phyloP scores from a whole-genome alignment of 1,140 invertebrate species.

The Mactra quadrangularis region DNA sequence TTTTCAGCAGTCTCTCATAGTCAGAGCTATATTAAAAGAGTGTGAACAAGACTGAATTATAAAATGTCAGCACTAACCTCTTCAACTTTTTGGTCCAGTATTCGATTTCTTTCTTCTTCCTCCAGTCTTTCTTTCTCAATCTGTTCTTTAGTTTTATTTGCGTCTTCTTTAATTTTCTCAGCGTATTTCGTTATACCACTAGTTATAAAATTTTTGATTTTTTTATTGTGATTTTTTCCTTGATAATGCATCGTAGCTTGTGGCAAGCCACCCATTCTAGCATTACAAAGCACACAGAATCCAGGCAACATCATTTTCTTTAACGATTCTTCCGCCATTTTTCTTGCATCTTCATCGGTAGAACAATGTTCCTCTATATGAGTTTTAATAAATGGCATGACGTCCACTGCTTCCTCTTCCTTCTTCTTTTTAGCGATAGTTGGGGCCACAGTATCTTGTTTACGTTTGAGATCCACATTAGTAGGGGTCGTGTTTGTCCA shows the following conservation, averaged over 20 bases:
- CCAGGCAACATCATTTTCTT: constrained; percentile 70
- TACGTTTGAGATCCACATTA: neutral
- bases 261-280: constrained; percentile 66
- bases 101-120: constrained; percentile 41
- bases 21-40: too few relatives aligned
- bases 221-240: constrained; percentile 74
- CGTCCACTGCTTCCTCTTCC: constrained; percentile 49
- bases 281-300: constrained; percentile 71
- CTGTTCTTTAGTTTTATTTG: constrained; percentile 40
- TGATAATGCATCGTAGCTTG: constrained; percentile 72
- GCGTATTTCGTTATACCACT: constrained; percentile 53
- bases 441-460: neutral
- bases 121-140: constrained; percentile 43
- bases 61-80: too few relatives aligned
- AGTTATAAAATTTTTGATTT: constrained; percentile 67
- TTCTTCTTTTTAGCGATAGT: constrained; percentile 37
- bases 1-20: too few relatives aligned
- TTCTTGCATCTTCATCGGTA: constrained; percentile 34
- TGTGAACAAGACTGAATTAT: too few relatives aligned
- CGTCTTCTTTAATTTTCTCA: constrained; percentile 54
- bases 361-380: constrained; percentile 45
- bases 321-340: constrained; percentile 55
- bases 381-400: constrained; percentile 45
- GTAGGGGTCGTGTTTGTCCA: neutral
- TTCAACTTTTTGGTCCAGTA: constrained; percentile 53